Evolutionary conservation across 2,888 invertebrate species (phyloP), one percentile per base, ranked within the genome.

Genomic region (Micoletzkya japonica): DNA sequence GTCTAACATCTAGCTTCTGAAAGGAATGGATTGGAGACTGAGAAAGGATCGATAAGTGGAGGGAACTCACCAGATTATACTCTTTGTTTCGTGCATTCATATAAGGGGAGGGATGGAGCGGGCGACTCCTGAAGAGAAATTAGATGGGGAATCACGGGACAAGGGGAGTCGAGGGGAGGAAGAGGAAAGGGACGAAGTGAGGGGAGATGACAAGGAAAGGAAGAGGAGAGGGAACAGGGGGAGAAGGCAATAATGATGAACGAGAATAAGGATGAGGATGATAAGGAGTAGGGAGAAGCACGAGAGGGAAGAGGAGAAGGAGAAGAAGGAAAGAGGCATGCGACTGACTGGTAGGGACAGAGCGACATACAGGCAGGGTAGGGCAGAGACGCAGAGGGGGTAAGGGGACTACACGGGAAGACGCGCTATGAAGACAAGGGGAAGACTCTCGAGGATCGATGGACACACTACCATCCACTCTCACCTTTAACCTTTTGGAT

Each of bases 1-100:
- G 87, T 58, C 87, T 85, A 57, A 86, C 86, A 80, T 88, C 88
- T 59, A 87, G 86, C 61, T 86, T 86, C 88, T 84, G 74, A 52
- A 83, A 71, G n/a, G 17, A 59, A 56, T 30, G 2, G 20, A 58
- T 14, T 4, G 17, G 34, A 28, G 28, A 57, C 36, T 24, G 44
- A n/a, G 17, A 4, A 10, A 57, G 24, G 14, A 24, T 10, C 10
- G 58, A 70, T 28, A 20, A 57, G 58, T 37, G 61, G 44, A 24
- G 20, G 64, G 59, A 71, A 79, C 80, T 79, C 54, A 84, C 84
- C 73, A 84, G 70, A 76, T 82, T 79, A 74, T 79, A 76, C 64
- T 82, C 80, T 70, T 82, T 77, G 71, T 77, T 76, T 74, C 82
- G 79, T 74, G 82, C 81, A 82, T 84, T 84, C 84, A 84, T 84